Evolutionary conservation across 2,113 vertebrate genomes (phyloP), one percentile per base, ranked within the genome.

Genomic region (Xiphophorus couchianus): DNA sequence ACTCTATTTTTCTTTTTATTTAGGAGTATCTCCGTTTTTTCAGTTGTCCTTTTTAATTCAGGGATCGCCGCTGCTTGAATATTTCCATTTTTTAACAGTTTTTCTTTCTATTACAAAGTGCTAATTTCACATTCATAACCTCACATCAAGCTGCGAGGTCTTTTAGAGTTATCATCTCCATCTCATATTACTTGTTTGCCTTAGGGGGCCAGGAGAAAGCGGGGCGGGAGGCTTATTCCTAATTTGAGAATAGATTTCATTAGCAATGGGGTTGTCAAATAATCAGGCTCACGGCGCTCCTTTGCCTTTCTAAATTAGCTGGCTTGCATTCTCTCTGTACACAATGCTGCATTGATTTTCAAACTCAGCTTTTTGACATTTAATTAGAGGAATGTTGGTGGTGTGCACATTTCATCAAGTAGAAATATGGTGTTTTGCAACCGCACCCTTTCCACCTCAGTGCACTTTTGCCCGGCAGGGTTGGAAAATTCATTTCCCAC

Each of bases 301-400:
- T 72, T 74, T 76, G 73, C 65, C 68, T 84, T 80, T 86, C 54
- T 81, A 74, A 87, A 75, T 85, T 78, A 86, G 69, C 77, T 69
- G 71, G 65, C 80, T 66, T 37, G 65, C 72, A 70, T 88, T 85
- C 79, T 71, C 44, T 81, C 37, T 39, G 64, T 48, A 66, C 77
- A 89, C 77, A 80, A 66, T 66, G 62, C 77, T 61, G 77, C 69
- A 92, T 89, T 84, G 88, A 89, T 91, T 90, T 88, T 90, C 86
- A 89, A 80, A 89, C 72, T 30, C 71, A 81, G 78, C 70, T 83
- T 89, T 92, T 81, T 93, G 88, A 90, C 90, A 91, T 91, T 91
- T 91, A 87, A 89, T 92, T 92, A 89, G 76, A 81, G 75, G 60
- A 83, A 58, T 58, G 63, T 14, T 70, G 19, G 37, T 66, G 74